A percentile compares a stretch with the other conserved stretches of the same genome.
Conservation (phyloP, 2,113 vertebrate species). For the Setophaga kirtlandii region DNA sequence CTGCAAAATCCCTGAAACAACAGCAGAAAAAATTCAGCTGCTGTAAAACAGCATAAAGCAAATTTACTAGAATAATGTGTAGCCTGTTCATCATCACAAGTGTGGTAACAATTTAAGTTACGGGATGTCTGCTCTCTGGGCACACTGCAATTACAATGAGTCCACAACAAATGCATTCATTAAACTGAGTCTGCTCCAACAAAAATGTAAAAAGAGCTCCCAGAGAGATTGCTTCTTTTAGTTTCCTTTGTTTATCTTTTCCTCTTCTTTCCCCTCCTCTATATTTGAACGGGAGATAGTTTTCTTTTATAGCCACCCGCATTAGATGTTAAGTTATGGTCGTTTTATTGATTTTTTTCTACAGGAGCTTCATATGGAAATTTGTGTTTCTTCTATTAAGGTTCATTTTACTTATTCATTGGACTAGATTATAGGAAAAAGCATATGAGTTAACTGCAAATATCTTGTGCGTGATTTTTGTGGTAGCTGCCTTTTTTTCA, state of each 20-base stretch:
- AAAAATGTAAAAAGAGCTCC: not conserved
- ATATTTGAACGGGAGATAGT: not conserved
- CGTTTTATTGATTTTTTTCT: not conserved
- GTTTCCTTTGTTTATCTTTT: not conserved
- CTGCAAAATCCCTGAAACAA: not conserved
- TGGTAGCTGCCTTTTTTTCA: not conserved
- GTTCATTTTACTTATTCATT: not conserved
- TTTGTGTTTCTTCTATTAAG: not conserved
- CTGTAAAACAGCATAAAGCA: not conserved
- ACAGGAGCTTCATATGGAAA: not conserved
- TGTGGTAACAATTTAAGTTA: slow-evolving; percentile 9
- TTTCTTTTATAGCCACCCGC: not conserved
- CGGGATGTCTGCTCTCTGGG: not conserved
- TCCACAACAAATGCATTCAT: slow-evolving; percentile 14
- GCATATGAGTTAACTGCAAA: not conserved
- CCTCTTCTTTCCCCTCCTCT: not conserved
- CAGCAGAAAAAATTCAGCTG: not conserved
- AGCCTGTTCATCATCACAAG: slow-evolving; percentile 14
- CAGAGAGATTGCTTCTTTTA: not conserved
- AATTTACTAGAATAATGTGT: not conserved
- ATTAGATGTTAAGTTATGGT: not conserved
- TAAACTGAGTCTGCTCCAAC: not conserved
- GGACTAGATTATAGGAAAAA: not conserved
- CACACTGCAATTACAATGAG: slow-evolving; percentile 24
- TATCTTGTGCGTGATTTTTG: not conserved